Evolutionary conservation across 1,140 invertebrate genomes (phyloP), one percentile per base, ranked within the genome.

Genomic region (Conopomorpha cramerella): DNA sequence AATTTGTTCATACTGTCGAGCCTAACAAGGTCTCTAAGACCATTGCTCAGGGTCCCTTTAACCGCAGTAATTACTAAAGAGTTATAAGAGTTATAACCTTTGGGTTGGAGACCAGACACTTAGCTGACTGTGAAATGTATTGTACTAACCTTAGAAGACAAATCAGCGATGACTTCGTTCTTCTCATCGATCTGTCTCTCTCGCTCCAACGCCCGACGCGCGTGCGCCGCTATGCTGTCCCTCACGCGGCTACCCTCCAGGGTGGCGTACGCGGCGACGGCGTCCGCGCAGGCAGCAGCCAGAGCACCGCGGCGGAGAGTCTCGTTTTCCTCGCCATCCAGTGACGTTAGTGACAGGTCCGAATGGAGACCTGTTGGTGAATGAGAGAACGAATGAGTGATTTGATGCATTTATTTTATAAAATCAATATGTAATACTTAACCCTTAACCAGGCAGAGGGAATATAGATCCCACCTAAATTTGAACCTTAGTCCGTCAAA

Each of bases 151-250:
- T 92, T 92, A 59, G 86, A 88, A 38, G 87, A 89, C 19, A 92
- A 78, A 35, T 93, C 88, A 43, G 89, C 83, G 16, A 93, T 84
- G 13, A 88, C 81, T 37, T 93, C 90, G 30, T 86, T 84, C 43
- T 90, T 86, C 46, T 87, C 82, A 49, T 91, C 89, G 7, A 93
- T 81, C 62, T 93, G 90, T 1, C 90, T 84, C 47, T 89, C 87
- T 37, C 88, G 80, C 43, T 91, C 86, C 27, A 86, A 79, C 1
- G 91, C 80, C 29, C 90, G 84, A 1, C 88, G 81, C 26, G 88
- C 84, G 8, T 86, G 82, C 35, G 88, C 84, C 18, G 92, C 90
- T 17, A 92, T 73, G 45, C 92, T 86, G 39, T 93, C 89, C n/a
- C 87, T 82, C 34, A 91, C 84, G 28, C 89, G 82, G 16, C 91